These are phyloP conservation scores for Neopipo cinnamomea DNA, from an alignment of 2,113 vertebrate genomes.

Conservation along the genomic window DNA sequence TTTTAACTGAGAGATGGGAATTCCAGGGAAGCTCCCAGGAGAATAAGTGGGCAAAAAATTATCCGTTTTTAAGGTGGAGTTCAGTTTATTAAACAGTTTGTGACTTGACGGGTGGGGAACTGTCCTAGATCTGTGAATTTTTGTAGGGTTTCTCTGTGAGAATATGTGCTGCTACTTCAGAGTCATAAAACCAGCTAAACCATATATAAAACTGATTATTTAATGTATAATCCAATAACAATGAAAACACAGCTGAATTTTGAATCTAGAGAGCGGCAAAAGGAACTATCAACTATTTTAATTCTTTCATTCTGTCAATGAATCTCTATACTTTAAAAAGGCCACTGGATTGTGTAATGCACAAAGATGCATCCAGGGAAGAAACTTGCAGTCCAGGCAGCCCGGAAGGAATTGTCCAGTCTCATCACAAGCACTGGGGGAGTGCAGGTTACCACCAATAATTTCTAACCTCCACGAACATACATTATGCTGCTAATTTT, in stretches of 20 bases:
- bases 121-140: background rate
- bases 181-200: background rate
- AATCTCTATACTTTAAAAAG: background rate
- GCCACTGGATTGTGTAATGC: background rate
- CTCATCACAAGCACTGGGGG: background rate
- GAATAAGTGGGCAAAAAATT: background rate
- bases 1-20: background rate
- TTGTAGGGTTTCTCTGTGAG: background rate
- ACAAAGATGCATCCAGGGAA: background rate
- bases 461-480: background rate
- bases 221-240: background rate
- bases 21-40: background rate
- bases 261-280: background rate
- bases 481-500: background rate
- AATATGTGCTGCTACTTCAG: background rate
- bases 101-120: background rate
- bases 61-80: background rate
- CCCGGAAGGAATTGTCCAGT: background rate
- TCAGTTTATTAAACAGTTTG: background rate
- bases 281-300: background rate
- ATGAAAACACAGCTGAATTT: background rate
- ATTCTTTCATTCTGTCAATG: background rate
- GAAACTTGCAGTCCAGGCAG: background rate
- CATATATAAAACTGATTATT: background rate
- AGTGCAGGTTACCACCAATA: background rate